Base-by-base conservation (phyloP, 2,888 invertebrate genomes). In the Dicycla oo region DNA sequence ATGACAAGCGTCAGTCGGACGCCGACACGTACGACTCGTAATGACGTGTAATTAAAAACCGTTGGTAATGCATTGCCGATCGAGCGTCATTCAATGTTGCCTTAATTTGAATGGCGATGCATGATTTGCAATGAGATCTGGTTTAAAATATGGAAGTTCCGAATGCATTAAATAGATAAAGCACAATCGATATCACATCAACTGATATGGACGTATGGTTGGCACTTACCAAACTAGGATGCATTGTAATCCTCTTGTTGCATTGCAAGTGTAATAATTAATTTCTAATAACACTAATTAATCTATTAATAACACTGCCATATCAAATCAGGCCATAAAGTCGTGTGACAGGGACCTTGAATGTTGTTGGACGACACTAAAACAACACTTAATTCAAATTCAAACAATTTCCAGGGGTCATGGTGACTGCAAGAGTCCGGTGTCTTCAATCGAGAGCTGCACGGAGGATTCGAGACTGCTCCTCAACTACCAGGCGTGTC, bases 401-500 rank as follows among this genome's bases (percentile, higher is more conserved):
- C 2, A 34, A 5, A 10, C 0, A 20, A 58, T 43, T 86, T 94
- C 23, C 93, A 96, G 98, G 75, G 99, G 98, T 5, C 98, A 98
- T 89, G 98, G 98, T 30, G 98, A 98, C 91, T 99, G 99, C 94
- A 97, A 97, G 83, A 97, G 97, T 88, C 99, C 99, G 0, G 97
- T 98, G 67, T 99, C 99, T 62, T 98, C 98, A 85, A 98, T 99
- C 87, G 99, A 99, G 93, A 98, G 98, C 88, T 99, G 99, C 94
- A 99, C 99, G 1, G 99, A 99, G 92, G 98, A 99, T 89, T 98
- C 98, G 82, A 97, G 98, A 83, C 96, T 99, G 68, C 97, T 99
- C 83, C 97, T 99, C 90, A 98, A 98, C 93, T 99, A 99, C 94
- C 99, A 99, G 92, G 99, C 99, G 10, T 99, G 99, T 92, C 98